Evolutionary conservation across 2,888 invertebrate species (phyloP), one percentile per base, ranked within the genome.

Genomic region (Ganaspis brasiliensis): DNA sequence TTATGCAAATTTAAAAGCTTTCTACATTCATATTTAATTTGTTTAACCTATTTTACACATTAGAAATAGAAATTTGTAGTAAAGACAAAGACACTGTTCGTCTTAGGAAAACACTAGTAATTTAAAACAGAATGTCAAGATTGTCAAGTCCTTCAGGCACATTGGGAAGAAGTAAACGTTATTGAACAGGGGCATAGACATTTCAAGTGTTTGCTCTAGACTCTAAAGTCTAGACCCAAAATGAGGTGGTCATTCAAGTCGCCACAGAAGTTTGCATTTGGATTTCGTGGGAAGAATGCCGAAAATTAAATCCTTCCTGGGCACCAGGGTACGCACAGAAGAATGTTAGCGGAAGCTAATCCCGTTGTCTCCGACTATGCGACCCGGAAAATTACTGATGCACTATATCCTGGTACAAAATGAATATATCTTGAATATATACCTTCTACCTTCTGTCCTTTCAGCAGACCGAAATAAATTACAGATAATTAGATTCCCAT

Each of bases 161-260:
- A 45, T 8, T 67, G 63, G 24, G 26, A 14, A 83, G 80, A 84
- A 87, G 86, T 89, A 89, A 89, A 88, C 85, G 88, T 86, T 87
- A 87, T 88, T 76, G 82, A 84, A 87, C 85, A 86, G 82, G 84
- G 84, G 83, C 84, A 85, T 83, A 87, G 88, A 87, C 85, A 81
- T 83, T 73, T 86, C 82, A 84, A 90, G 90, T 90, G 89, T 90
- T 90, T 90, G 89, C 83, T 76, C 78, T 84, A 82, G 78, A 79
- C 77, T 82, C 56, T 81, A 16, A 24, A 67, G 67, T 26, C 67
- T 63, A 57, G 78, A 74, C 77, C 78, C 73, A 73, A 73, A 76
- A 78, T 74, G 76, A 75, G 71, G 67, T 77, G 56, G 45, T 26
- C 45, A 45, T 16, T 21, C n/a, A 31, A 55, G 63, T 19, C 24